Conservation (phyloP, 2,888 invertebrate genomes). For the Aethes cnicana region DNA sequence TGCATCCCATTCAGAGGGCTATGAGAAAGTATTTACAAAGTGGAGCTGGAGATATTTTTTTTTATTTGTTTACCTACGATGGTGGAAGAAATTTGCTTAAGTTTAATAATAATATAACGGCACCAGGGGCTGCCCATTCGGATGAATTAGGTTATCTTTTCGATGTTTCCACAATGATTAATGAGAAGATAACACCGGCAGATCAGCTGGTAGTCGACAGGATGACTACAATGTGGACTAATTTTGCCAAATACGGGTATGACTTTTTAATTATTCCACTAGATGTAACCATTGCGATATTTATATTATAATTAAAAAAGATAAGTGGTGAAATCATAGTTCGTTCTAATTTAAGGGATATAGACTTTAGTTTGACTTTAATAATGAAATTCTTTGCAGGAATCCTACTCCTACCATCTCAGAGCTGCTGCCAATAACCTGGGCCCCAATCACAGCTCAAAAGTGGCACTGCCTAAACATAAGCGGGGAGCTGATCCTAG, state of each 20-base stretch:
- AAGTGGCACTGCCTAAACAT: constrained; percentile 17
- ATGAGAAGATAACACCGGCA: constrained; percentile 13
- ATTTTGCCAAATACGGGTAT: constrained; percentile 43
- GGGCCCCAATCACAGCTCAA: constrained; percentile 19
- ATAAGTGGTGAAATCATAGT: too few relatives aligned
- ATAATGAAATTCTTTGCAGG: constrained; percentile 10
- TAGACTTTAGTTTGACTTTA: not conserved
- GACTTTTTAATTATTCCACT: too few relatives aligned
- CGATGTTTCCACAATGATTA: constrained; percentile 35
- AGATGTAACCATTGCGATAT: too few relatives aligned
- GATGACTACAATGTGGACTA: constrained; percentile 36
- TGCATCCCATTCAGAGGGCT: constrained; percentile 43
- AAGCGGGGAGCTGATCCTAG: constrained; percentile 1
- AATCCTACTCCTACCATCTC: constrained; percentile 22
- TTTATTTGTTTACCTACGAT: constrained; percentile 54
- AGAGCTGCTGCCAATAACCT: constrained; percentile 23
- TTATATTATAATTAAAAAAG: too few relatives aligned
- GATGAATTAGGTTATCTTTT: constrained; percentile 54
- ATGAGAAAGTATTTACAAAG: constrained; percentile 46
- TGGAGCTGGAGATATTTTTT: constrained; percentile 44
- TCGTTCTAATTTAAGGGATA: too few relatives aligned
- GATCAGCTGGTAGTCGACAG: constrained; percentile 27
- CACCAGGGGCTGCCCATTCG: constrained; percentile 42
- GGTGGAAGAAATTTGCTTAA: constrained; percentile 54
- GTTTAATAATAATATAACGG: constrained; percentile 36